Percentiles rank a stretch among this genome's conserved stretches.
phyloP scores from a whole-genome alignment of 1,140 invertebrate species.

The Aphaenogaster rudis region DNA sequence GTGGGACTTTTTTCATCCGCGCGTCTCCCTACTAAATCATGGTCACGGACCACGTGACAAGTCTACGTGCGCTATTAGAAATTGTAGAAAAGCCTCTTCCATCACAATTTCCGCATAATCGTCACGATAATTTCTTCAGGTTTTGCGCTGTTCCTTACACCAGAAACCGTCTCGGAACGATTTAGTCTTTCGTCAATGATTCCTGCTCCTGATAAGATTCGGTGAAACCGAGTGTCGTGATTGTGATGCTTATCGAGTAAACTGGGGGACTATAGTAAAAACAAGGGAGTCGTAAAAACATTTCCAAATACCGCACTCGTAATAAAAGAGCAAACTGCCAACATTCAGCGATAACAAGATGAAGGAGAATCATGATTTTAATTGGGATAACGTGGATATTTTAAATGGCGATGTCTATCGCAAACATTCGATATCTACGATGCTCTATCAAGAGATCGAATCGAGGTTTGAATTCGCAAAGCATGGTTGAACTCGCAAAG shows the following conservation, averaged over 20 bases:
- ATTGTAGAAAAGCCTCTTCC: neutral
- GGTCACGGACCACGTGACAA: conserved; percentile 14
- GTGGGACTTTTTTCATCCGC: neutral
- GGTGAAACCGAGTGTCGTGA: neutral
- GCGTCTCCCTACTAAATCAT: neutral
- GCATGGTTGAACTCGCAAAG: neutral
- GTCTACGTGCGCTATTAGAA: neutral
- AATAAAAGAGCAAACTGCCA: neutral
- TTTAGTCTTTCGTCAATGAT: neutral
- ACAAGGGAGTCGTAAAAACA: neutral
- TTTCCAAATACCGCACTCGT: neutral
- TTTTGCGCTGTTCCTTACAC: neutral
- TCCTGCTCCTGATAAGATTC: neutral
- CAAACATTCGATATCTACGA: neutral
- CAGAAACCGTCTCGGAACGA: neutral
- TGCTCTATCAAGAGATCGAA: neutral
- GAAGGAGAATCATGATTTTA: neutral
- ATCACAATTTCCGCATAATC: neutral
- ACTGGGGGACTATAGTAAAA: neutral
- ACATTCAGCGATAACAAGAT: neutral
- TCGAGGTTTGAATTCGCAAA: neutral
- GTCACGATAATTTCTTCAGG: neutral
- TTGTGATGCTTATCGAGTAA: neutral
- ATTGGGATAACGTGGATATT: neutral
- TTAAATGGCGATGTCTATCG: neutral